A percentile compares a stretch with the other conserved stretches of the same genome.
phyloP scores from a whole-genome alignment of 2,113 vertebrate genomes.

The Vulpes lagopus region DNA sequence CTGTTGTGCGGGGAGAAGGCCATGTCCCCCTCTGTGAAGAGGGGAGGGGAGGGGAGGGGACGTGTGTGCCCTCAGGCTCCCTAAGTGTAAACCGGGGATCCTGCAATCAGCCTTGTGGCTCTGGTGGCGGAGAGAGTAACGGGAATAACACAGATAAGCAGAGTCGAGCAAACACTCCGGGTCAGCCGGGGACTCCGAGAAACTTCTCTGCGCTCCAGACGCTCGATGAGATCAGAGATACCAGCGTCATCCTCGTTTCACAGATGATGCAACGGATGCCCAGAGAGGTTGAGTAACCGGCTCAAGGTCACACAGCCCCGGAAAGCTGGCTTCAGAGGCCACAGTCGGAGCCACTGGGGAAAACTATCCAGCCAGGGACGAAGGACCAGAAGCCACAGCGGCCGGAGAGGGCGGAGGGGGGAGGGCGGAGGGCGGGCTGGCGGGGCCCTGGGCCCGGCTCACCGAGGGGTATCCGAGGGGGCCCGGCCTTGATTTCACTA shows the following conservation, averaged over 20 bases:
- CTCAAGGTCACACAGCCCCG: slow-evolving; percentile 68
- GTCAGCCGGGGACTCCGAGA: neutral
- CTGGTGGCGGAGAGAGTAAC: neutral
- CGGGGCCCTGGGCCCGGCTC: accelerated
- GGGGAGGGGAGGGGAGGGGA: neutral
- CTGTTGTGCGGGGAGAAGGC: neutral
- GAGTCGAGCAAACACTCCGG: neutral
- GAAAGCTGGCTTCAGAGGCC: neutral
- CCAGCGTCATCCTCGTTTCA: neutral
- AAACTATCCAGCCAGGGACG: neutral
- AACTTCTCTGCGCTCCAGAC: neutral
- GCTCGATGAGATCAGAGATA: accelerated
- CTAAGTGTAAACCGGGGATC: neutral
- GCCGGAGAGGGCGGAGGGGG: neutral
- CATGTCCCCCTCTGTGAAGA: neutral
- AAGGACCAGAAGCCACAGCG: neutral
- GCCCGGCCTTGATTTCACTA: neutral
- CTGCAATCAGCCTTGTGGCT: neutral
- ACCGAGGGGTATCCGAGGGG: neutral
- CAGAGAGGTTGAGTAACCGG: slow-evolving; percentile 41
- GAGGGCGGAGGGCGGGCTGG: neutral
- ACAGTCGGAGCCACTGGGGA: neutral
- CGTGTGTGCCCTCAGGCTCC: neutral
- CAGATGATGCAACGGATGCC: neutral
- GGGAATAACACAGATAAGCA: neutral